Conservation (phyloP, 2,888 invertebrate genomes). For the Ochropleura plecta region DNA sequence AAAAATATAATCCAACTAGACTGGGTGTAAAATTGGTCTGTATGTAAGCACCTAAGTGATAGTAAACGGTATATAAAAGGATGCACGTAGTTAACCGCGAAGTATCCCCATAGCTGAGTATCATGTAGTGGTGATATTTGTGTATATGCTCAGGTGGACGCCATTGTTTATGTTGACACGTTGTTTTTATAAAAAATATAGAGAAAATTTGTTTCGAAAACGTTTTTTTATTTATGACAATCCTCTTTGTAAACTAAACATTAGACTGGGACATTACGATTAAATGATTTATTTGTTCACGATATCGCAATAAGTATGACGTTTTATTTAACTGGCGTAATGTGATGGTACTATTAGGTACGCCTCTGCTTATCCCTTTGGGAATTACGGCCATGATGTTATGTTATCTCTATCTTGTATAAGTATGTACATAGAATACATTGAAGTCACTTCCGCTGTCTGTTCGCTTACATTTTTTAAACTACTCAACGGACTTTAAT, state of each 20-base stretch:
- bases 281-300: background rate
- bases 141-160: slow-evolving; percentile 62
- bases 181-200: slow-evolving; percentile 82
- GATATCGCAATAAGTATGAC: background rate
- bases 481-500: no score
- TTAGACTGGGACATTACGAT: no score
- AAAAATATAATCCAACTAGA: background rate
- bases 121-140: slow-evolving; percentile 46
- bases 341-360: no score
- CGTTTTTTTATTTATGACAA: slow-evolving; percentile 55
- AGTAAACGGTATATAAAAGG: slow-evolving; percentile 42
- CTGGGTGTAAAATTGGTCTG: slow-evolving; percentile 35
- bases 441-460: no score
- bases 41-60: slow-evolving; percentile 40
- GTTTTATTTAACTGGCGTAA: background rate
- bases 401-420: no score
- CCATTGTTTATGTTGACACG: slow-evolving; percentile 82
- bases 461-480: no score
- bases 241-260: background rate
- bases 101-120: slow-evolving; percentile 56
- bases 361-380: no score
- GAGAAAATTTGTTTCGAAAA: slow-evolving; percentile 82
- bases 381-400: no score
- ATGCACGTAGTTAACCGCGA: slow-evolving; percentile 56
- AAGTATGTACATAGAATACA: no score